Conservation (phyloP, 2,888 invertebrate species). For the Molorchus minor region DNA sequence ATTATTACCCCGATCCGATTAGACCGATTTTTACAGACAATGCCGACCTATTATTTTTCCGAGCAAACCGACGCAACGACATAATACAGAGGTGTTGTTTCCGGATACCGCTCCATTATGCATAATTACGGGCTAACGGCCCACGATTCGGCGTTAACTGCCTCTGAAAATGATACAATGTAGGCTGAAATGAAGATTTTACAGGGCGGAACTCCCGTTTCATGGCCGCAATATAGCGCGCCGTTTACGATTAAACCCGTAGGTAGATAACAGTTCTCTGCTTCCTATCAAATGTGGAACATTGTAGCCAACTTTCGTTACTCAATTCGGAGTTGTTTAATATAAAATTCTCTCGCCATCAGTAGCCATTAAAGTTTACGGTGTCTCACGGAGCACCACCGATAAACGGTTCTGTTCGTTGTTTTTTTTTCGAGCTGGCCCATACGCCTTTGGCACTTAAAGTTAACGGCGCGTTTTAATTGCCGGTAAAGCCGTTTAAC, state of each 20-base stretch:
- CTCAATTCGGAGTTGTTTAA: slow-evolving; percentile 26
- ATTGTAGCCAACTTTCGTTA: slow-evolving; percentile 29
- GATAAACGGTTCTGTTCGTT: slow-evolving; percentile 13
- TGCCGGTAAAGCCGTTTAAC: slow-evolving; percentile 1
- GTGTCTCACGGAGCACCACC: slow-evolving; percentile 11
- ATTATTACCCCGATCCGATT: too few relatives aligned
- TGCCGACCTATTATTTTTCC: too few relatives aligned
- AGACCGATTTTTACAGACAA: too few relatives aligned
- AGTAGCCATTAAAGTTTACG: slow-evolving; percentile 29
- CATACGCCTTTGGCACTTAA: too few relatives aligned
- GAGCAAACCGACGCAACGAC: too few relatives aligned
- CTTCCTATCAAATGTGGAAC: slow-evolving; percentile 25
- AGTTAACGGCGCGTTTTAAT: slow-evolving; percentile 5
- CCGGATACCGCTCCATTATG: slow-evolving; percentile 16
- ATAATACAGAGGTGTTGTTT: neutral
- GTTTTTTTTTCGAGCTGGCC: too few relatives aligned
- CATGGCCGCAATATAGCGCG: slow-evolving; percentile 22
- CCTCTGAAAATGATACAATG: slow-evolving; percentile 15
- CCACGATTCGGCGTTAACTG: slow-evolving; percentile 14
- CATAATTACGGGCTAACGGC: slow-evolving; percentile 18
- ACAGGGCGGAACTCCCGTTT: slow-evolving; percentile 23
- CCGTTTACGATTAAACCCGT: slow-evolving; percentile 27
- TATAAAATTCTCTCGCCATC: slow-evolving; percentile 25
- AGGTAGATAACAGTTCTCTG: slow-evolving; percentile 23
- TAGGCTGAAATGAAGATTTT: slow-evolving; percentile 25